Conservation (phyloP, 1,140 invertebrate species). For the Drosophila willistoni region DNA sequence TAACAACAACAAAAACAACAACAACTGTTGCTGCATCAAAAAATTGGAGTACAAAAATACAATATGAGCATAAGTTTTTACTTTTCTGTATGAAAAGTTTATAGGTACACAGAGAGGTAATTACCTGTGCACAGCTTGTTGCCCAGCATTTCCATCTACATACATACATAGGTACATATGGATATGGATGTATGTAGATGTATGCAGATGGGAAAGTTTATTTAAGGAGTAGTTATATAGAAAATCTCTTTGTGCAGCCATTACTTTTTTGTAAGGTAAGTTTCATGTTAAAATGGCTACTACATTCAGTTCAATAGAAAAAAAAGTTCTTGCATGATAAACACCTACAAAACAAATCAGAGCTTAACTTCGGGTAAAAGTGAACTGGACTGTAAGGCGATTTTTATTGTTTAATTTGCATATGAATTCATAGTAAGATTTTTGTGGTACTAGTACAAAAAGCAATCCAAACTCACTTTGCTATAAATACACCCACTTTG, state of each 20-base stretch:
- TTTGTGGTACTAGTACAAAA: too few relatives aligned
- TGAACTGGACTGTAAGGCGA: too few relatives aligned
- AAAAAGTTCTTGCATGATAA: background rate
- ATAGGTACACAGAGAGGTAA: conserved; percentile 39
- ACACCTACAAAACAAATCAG: background rate
- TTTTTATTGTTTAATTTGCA: too few relatives aligned
- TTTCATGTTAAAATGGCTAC: too few relatives aligned
- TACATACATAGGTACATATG: too few relatives aligned
- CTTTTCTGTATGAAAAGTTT: conserved; percentile 46
- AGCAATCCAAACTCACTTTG: too few relatives aligned
- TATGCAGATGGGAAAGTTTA: background rate
- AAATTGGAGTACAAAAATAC: conserved; percentile 35
- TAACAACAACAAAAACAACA: conserved; percentile 39
- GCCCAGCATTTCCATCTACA: conserved; percentile 20
- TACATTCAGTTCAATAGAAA: background rate
- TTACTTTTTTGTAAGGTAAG: background rate
- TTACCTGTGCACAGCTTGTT: conserved; percentile 56
- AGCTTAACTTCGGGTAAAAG: too few relatives aligned
- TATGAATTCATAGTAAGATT: too few relatives aligned
- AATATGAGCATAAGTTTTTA: conserved; percentile 54
- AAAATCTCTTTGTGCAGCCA: conserved; percentile 2
- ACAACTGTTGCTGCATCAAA: conserved; percentile 45
- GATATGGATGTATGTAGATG: too few relatives aligned
- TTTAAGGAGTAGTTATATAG: background rate
- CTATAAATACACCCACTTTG: too few relatives aligned